phyloP scores from a whole-genome alignment of 2,888 invertebrate species.

The Noctua janthe region DNA sequence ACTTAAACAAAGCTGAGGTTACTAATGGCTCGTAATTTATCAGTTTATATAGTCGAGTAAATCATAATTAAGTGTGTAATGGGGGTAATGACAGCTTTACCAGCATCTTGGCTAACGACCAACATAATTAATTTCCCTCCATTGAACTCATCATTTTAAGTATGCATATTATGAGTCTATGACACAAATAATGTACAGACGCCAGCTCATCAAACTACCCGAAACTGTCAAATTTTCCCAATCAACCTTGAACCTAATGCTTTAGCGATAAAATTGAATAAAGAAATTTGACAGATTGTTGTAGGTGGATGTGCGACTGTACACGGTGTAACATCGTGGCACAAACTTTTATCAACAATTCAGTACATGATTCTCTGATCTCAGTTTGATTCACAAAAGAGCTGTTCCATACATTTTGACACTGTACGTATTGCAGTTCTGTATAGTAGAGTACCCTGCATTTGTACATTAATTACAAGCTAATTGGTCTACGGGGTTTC shows the following conservation, averaged over 20 bases:
- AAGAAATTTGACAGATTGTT: too few species aligned
- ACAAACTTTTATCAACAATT: background rate
- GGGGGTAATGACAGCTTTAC: conserved; percentile 37
- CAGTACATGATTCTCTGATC: too few species aligned
- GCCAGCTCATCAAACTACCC: too few species aligned
- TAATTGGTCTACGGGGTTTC: background rate
- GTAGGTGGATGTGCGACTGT: background rate
- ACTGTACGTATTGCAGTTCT: background rate
- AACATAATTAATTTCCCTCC: conserved; percentile 24
- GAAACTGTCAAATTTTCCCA: too few species aligned
- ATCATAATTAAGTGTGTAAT: conserved; percentile 51
- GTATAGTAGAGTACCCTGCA: background rate
- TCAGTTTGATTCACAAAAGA: too few species aligned
- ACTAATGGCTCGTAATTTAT: conserved; percentile 9
- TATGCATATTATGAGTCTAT: background rate
- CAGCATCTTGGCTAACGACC: conserved; percentile 45
- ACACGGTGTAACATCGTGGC: background rate
- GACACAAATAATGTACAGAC: background rate
- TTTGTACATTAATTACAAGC: background rate
- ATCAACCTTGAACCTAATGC: too few species aligned
- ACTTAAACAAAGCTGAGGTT: background rate
- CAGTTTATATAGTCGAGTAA: conserved; percentile 29
- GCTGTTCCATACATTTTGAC: background rate
- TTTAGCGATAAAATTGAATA: too few species aligned
- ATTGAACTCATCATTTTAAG: conserved; percentile 17